A percentile compares a stretch with the other conserved stretches of the same genome.
Conservation (phyloP, 2,113 vertebrate genomes). For the Plectropomus leopardus region DNA sequence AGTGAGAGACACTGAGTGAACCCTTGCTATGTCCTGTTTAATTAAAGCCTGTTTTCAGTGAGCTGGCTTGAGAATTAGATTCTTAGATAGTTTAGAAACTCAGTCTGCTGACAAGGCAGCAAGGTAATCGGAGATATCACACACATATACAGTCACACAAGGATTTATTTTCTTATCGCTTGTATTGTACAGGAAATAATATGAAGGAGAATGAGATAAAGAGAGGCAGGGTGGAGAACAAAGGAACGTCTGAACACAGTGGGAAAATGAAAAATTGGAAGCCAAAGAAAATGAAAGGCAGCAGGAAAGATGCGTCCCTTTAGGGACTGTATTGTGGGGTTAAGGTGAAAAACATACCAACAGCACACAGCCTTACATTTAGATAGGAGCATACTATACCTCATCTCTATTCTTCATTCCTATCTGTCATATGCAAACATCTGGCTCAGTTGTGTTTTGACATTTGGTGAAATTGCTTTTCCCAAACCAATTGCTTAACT, state of each 20-base stretch:
- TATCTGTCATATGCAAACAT: conserved; percentile 53
- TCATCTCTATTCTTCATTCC: conserved; percentile 4
- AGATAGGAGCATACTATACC: neutral
- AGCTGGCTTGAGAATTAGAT: conserved; percentile 18
- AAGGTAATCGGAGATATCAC: conserved; percentile 35
- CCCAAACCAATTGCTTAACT: conserved; percentile 56
- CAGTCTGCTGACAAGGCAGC: conserved; percentile 44
- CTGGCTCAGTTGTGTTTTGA: conserved; percentile 48
- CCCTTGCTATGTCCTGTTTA: conserved; percentile 19
- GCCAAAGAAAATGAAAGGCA: conserved; percentile 18
- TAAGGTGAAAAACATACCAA: conserved; percentile 11
- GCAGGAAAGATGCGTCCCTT: conserved; percentile 8
- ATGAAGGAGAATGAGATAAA: conserved; percentile 27
- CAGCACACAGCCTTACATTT: neutral
- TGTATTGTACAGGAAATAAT: conserved; percentile 24
- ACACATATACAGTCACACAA: conserved; percentile 18
- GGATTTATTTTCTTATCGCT: conserved; percentile 48
- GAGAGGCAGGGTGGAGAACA: neutral
- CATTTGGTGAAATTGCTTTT: conserved; percentile 72
- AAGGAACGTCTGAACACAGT: neutral
- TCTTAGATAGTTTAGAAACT: conserved; percentile 39
- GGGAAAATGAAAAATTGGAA: conserved; percentile 26
- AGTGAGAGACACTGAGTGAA: conserved; percentile 4
- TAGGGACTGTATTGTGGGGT: neutral
- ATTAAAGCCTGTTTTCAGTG: conserved; percentile 27